Conservation (phyloP, 2,113 vertebrate species). For the Platichthys flesus region DNA sequence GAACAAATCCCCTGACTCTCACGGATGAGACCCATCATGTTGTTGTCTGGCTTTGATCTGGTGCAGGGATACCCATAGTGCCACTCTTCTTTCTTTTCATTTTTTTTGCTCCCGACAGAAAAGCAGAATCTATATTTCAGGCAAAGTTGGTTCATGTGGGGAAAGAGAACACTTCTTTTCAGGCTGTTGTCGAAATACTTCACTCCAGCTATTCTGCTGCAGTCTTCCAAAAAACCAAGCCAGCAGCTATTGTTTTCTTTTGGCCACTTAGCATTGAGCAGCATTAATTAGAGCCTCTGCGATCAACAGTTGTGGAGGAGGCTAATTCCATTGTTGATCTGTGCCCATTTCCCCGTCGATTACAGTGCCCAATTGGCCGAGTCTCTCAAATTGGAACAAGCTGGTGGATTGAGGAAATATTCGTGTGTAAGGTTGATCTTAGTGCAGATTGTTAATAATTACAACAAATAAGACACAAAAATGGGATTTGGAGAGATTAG, state of each 20-base stretch:
- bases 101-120: background rate
- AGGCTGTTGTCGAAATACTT: background rate
- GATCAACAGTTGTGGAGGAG: constrained; percentile 41
- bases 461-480: constrained; percentile 24
- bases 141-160: constrained; percentile 6
- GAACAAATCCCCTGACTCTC: constrained; percentile 54
- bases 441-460: constrained; percentile 34
- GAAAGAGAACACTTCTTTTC: constrained; percentile 1
- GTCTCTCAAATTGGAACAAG: background rate
- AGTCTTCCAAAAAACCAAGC: constrained; percentile 16
- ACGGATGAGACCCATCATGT: constrained; percentile 53
- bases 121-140: constrained; percentile 25
- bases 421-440: background rate
- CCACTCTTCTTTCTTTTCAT: constrained; percentile 4
- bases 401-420: background rate
- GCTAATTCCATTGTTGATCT: constrained; percentile 46
- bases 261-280: constrained; percentile 41
- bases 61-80: constrained; percentile 38
- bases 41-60: constrained; percentile 59
- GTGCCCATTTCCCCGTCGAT: constrained; percentile 23
- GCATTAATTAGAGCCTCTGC: constrained; percentile 42
- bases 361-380: constrained; percentile 7
- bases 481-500: constrained; percentile 43
- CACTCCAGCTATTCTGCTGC: constrained; percentile 27
- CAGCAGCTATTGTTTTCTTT: constrained; percentile 58